Conservation (phyloP, 2,113 vertebrate genomes). For the Peromyscus polionotus region DNA sequence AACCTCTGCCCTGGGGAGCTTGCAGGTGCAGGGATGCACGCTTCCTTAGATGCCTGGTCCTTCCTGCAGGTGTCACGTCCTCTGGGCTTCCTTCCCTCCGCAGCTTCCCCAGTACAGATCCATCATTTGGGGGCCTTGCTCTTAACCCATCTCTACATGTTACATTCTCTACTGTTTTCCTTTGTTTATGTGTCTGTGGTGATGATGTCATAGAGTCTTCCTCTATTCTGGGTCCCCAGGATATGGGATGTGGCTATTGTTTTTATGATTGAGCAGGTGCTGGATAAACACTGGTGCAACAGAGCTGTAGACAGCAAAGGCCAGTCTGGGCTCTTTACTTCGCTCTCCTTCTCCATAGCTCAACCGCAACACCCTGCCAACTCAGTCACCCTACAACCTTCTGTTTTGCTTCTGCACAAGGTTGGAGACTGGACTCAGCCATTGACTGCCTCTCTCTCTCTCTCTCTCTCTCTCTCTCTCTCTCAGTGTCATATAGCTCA, state of each 20-base stretch:
- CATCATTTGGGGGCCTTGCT: background rate
- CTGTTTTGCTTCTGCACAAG: background rate
- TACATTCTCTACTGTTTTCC: slow-evolving; percentile 17
- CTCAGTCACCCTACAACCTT: background rate
- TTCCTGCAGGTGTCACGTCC: slow-evolving; percentile 6
- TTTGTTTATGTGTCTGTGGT: slow-evolving; percentile 8
- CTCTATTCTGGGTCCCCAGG: background rate
- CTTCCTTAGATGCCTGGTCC: background rate
- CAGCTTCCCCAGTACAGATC: background rate
- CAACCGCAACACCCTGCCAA: background rate
- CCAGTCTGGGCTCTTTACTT: background rate
- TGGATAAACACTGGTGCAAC: background rate
- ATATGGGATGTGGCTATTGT: background rate
- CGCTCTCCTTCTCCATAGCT: background rate
- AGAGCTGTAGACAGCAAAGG: background rate
- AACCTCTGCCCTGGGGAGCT: background rate
- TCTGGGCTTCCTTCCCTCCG: background rate
- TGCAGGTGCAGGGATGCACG: background rate
- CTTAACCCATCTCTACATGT: background rate
- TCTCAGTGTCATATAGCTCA: background rate
- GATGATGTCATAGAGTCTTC: background rate
- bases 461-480: too few species aligned
- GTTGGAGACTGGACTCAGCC: background rate
- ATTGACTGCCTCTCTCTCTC: background rate
- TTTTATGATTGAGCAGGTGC: background rate